Percentiles rank a stretch among this genome's conserved stretches.
These are phyloP conservation scores for Centroberyx gerrardi DNA, from an alignment of 2,797 vertebrate species.

Conservation along the genomic window DNA sequence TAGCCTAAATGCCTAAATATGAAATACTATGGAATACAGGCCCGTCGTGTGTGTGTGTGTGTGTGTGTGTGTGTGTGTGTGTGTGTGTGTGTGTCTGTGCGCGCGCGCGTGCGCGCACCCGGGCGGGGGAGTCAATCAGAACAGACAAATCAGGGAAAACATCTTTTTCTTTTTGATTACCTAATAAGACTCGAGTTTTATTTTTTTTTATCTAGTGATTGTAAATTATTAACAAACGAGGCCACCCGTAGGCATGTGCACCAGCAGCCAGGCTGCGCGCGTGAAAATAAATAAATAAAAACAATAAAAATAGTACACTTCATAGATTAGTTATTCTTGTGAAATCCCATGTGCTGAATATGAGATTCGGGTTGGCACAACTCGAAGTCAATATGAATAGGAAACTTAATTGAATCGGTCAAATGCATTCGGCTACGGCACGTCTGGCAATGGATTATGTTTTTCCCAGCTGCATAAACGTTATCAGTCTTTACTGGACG, in stretches of 20 bases:
- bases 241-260: too few relatives aligned
- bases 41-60: slow-evolving; percentile 4
- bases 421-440: not conserved
- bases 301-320: too few relatives aligned
- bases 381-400: not conserved
- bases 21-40: not conserved
- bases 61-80: slow-evolving; percentile 4
- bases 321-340: too few relatives aligned
- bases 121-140: slow-evolving; percentile 12
- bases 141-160: slow-evolving; percentile 5
- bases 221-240: slow-evolving; percentile 9
- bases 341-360: not conserved
- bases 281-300: not conserved
- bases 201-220: slow-evolving; percentile 25
- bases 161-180: not conserved
- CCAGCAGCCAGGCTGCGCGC: not conserved
- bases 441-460: too few relatives aligned
- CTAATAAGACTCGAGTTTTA: slow-evolving; percentile 1
- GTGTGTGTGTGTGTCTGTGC: slow-evolving; percentile 5
- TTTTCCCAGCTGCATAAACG: not conserved
- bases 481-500: slow-evolving; percentile 16
- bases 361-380: slow-evolving; percentile 5
- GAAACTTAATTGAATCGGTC: not conserved
- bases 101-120: not conserved
- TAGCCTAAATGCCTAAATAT: slow-evolving; percentile 27